Base-by-base conservation (phyloP, 2,113 vertebrate species). In the Drymodes brunneopygia region DNA sequence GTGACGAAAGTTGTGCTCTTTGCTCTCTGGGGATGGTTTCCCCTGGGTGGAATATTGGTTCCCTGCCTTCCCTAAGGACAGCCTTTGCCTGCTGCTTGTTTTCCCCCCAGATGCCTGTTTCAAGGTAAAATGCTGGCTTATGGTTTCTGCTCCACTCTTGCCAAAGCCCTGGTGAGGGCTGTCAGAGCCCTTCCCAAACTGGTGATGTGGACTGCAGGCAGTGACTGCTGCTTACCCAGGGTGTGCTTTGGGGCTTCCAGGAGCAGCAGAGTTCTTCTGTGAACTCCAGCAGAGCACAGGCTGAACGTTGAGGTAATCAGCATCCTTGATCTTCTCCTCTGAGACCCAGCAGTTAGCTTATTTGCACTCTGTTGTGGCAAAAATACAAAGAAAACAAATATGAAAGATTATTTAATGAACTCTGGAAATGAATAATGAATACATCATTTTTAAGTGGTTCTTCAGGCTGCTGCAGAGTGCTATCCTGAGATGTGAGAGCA, bases 341-440 rank as follows among this genome's bases (percentile, higher is more conserved):
- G 67, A 83, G 90, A 73, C 51, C 6, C 15, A 71, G 56, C 57
- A 71, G 72, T 78, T 45, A 51, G 36, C 33, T 88, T 80, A 58
- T 86, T 92, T 93, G 74, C 70, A 85, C 24, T 71, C 33, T 80
- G 48, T 44, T 83, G 42, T 86, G 51, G 79, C 38, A 90, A 85
- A 95, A 94, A 82, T 36, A 72, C 70, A 82, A 91, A 90, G 90
- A 70, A 90, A 96, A 83, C 33, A 82, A 88, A 86, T 81, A 74
- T 17, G 27, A 50, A 77, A 94, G 38, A 50, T 75, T 87, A 89
- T 72, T 87, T 87, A 94, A 82, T 87, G 84, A 85, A 65, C 70
- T 88, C 74, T 82, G 84, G 35, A 66, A 91, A 91, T 89, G 24
- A 94, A 83, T 91, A 84, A 94, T 90, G 57, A 82, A 92, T 82